Evolutionary conservation across 2,113 vertebrate genomes (phyloP), one percentile per base, ranked within the genome.

Genomic region (Rhadina sibilatrix): DNA sequence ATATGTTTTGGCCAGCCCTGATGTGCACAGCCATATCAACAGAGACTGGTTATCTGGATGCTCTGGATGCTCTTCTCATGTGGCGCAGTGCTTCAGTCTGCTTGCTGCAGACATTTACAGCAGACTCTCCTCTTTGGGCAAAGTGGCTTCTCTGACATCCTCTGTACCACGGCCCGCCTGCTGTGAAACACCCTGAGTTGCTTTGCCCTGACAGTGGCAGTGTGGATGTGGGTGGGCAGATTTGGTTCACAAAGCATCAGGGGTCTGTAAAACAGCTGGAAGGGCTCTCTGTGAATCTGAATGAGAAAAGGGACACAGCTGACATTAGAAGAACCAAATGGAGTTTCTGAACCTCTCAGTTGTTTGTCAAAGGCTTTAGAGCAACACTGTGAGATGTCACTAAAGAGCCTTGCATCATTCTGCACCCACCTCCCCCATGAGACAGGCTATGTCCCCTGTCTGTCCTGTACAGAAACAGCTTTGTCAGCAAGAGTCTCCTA

Each of bases 251-350:
- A 77, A 83, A 92, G 54, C 53, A 42, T 30, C 66, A 61, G 53
- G 66, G 63, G 40, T 40, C 66, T 76, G 70, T 65, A 86, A 92
- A 92, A 91, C 87, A 94, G 68, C 87, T 92, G 76, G 80, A 92
- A 92, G 46, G 63, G 10, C 59, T 59, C 46, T 61, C 46, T 16
- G 15, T 69, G n/a, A 50, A 83, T 94, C 83, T 90, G 86, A 94
- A 96, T 83, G 72, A 86, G 91, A 91, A 95, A 96, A 59, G 31
- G n/a, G 54, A 49, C 40, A 57, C 76, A 90, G 76, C 40, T 89
- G 76, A 93, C 1, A 2, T 88, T 54, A 80, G 89, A 72, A 65
- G 89, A 74, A 92, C 71, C 89, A 92, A 95, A 96, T 53, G 71
- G 71, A 83, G 89, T 57, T 80, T 90, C 71, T 90, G 54, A 85